Evolutionary conservation across 2,888 invertebrate species (phyloP).

Genomic region (Orchesella flavescens): DNA sequence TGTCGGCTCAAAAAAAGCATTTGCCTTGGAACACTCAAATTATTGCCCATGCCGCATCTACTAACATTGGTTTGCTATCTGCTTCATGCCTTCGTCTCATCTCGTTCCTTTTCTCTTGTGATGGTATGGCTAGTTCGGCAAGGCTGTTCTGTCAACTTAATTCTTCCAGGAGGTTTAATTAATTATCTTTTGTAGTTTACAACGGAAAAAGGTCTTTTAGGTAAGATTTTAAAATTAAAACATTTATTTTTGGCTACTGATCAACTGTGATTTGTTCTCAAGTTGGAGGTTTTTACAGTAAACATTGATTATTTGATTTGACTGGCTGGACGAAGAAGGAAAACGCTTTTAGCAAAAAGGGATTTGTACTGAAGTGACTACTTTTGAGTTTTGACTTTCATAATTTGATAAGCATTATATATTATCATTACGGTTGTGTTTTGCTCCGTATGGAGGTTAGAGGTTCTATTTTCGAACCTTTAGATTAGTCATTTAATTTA

Average conservation of each 20-base stretch:
- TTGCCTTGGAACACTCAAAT: constrained; percentile 53
- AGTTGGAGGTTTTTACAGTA: neutral
- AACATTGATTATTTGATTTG: no score
- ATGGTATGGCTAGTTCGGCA: constrained; percentile 13
- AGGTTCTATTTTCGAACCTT: no score
- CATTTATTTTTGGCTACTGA: neutral
- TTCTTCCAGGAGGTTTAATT: neutral
- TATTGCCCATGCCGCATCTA: constrained; percentile 58
- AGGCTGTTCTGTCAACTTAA: constrained; percentile 5
- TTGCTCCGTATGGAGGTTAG: no score
- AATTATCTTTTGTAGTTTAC: constrained; percentile 2
- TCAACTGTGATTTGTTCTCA: no score
- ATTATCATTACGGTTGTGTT: no score
- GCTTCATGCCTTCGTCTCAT: neutral
- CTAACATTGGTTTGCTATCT: neutral
- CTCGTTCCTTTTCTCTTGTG: neutral
- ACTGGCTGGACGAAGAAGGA: no score
- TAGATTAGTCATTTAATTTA: no score
- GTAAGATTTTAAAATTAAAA: constrained; percentile 28
- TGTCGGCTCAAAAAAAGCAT: neutral
- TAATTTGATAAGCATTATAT: no score
- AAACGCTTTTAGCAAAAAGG: no score
- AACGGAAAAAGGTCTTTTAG: constrained; percentile 40
- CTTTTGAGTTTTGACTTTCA: no score
- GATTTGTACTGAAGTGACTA: no score